Evolutionary conservation across 2,888 invertebrate species (phyloP).

Genomic region (Lepidochrysops patricia): DNA sequence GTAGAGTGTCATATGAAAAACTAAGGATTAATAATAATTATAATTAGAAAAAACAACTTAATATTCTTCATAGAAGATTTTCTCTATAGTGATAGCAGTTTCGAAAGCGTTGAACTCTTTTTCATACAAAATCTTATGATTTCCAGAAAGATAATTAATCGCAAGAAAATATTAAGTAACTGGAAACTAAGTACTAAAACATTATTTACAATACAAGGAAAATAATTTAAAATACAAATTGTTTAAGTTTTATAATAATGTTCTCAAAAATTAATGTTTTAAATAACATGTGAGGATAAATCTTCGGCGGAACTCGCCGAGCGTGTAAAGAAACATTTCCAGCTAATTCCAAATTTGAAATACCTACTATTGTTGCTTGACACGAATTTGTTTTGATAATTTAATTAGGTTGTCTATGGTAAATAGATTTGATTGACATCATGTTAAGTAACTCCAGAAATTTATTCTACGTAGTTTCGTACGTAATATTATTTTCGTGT

Average conservation of each 20-base stretch:
- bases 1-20: no score
- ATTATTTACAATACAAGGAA: background rate
- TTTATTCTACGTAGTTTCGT: no score
- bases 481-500: no score
- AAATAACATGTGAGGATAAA: background rate
- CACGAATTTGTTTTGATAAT: background rate
- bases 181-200: background rate
- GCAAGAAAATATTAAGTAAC: background rate
- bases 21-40: no score
- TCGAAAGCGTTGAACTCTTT: background rate
- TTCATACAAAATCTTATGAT: background rate
- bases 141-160: background rate
- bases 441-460: no score
- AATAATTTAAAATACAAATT: conserved; percentile 7
- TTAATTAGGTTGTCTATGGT: background rate
- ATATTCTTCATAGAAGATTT: no score
- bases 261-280: conserved; percentile 1
- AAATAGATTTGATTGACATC: no score
- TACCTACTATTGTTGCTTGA: background rate
- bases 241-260: background rate
- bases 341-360: conserved; percentile 4
- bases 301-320: background rate
- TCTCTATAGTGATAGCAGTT: no score
- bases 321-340: conserved; percentile 11
- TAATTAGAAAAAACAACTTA: no score